These are phyloP conservation scores for Musca vetustissima DNA, from an alignment of 1,140 invertebrate genomes.

Conservation along the genomic window DNA sequence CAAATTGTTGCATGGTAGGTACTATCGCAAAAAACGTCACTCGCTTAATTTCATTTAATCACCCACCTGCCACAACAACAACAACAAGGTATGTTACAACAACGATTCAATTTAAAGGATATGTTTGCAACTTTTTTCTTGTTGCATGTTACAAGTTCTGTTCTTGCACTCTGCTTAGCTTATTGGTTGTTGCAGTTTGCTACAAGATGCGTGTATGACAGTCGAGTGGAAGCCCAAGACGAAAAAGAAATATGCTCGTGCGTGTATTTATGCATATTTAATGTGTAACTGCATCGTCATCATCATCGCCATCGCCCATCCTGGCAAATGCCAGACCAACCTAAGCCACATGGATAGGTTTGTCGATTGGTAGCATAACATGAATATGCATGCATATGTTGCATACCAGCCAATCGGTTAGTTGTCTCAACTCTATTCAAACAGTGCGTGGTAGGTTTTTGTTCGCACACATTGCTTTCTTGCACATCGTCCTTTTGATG, in stretches of 20 bases:
- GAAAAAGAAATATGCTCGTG: not conserved
- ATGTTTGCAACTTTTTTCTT: not conserved
- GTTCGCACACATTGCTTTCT: not conserved
- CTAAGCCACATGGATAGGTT: not conserved
- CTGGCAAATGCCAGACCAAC: not conserved
- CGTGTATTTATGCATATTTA: conserved; percentile 24
- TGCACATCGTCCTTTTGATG: not conserved
- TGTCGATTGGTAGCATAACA: conserved; percentile 1
- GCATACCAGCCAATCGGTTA: not conserved
- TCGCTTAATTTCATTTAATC: conserved; percentile 14
- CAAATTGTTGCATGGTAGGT: too few relatives aligned
- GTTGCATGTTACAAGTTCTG: not conserved
- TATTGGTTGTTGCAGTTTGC: conserved; percentile 7
- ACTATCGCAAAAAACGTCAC: too few relatives aligned
- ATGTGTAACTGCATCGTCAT: conserved; percentile 15
- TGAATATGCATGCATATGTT: conserved; percentile 23
- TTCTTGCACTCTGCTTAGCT: too few relatives aligned
- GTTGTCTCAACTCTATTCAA: not conserved
- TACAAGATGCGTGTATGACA: conserved; percentile 9
- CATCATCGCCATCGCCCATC: not conserved
- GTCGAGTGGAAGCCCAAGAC: not conserved
- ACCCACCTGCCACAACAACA: conserved; percentile 15
- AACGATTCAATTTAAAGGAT: not conserved
- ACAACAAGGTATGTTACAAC: not conserved
- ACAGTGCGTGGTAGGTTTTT: conserved; percentile 11